Evolutionary conservation across 2,888 invertebrate genomes (phyloP), one percentile per base, ranked within the genome.

Genomic region (Alentia gelatinosa): DNA sequence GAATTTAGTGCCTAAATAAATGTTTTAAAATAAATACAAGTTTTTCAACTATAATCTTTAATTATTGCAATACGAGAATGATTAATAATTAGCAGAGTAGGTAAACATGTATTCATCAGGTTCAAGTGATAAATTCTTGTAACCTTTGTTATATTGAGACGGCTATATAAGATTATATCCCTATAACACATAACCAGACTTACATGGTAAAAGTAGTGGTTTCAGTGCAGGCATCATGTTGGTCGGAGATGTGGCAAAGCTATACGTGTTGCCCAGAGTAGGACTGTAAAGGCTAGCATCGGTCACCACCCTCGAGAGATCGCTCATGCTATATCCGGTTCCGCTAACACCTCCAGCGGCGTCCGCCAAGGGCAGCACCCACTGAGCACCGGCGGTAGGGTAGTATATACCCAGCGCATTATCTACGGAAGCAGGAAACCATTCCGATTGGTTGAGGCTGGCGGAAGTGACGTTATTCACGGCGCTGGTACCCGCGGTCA

Each of bases 311-410:
- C 83, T 19, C 15, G 83, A 83, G 4, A 83, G 83, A n/a, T 83
- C n/a, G 26, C 39, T 83, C 15, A 37, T 35, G 1, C 1, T 7
- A 39, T 83, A 83, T 30, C 83, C 83, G n/a, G 37, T 75, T 3
- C 75, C 37, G 9, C 35, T 35, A 1, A 37, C 40, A 30, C 35
- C 37, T 0, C 37, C 35, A 1, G 39, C 83, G 1, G 23, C 83
- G n/a, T 83, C 83, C 9, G 40, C 83, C 15, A 40, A 35, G 15
- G 83, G 83, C 39, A 83, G 37, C 26, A 83, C 83, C 83, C 83
- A 83, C 26, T 83, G 83, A 1, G 83, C 39, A 1, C 23, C 39
- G 3, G 83, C 83, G 3, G 37, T 12, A 23, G 39, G 39, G 40
- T 83, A 83, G 83, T 83, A 30, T 1, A 83, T 12, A 19, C 83